Conservation (phyloP, 2,888 invertebrate species). For the Chloroclysta siterata region DNA sequence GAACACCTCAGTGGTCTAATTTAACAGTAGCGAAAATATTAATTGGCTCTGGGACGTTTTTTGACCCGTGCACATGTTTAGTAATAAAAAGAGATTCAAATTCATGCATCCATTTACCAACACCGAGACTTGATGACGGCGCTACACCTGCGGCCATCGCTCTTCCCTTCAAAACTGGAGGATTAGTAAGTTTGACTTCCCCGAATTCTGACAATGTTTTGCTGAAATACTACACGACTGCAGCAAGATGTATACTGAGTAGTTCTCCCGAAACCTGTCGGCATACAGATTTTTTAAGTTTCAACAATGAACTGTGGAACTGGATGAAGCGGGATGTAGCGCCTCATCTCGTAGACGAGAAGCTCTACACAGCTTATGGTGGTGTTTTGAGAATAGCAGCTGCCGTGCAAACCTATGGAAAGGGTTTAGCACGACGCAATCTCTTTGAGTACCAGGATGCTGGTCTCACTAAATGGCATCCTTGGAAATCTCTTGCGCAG, state of each 20-base stretch:
- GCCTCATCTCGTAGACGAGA: conserved; percentile 70
- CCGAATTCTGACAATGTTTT: conserved; percentile 65
- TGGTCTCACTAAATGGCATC: conserved; percentile 58
- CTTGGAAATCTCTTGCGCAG: conserved; percentile 59
- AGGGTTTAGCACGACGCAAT: conserved; percentile 67
- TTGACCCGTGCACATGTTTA: conserved; percentile 65
- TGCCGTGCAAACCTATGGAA: conserved; percentile 74
- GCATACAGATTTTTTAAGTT: conserved; percentile 71
- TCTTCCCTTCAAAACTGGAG: conserved; percentile 68
- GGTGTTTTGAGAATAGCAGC: conserved; percentile 74
- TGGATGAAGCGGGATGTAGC: conserved; percentile 78
- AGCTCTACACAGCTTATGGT: conserved; percentile 71
- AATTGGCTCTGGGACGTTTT: conserved; percentile 59
- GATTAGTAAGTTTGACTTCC: conserved; percentile 63
- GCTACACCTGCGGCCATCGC: conserved; percentile 63
- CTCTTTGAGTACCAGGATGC: conserved; percentile 56
- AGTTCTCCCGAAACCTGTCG: conserved; percentile 69
- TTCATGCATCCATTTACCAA: conserved; percentile 70
- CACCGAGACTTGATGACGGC: conserved; percentile 66
- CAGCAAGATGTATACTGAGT: conserved; percentile 67
- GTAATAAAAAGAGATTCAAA: conserved; percentile 64
- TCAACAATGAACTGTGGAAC: conserved; percentile 76
- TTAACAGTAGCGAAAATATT: conserved; percentile 70
- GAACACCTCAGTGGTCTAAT: conserved; percentile 62
- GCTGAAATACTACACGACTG: conserved; percentile 73